phyloP scores from a whole-genome alignment of 1,140 invertebrate species.

The Calephelis virginiensis region DNA sequence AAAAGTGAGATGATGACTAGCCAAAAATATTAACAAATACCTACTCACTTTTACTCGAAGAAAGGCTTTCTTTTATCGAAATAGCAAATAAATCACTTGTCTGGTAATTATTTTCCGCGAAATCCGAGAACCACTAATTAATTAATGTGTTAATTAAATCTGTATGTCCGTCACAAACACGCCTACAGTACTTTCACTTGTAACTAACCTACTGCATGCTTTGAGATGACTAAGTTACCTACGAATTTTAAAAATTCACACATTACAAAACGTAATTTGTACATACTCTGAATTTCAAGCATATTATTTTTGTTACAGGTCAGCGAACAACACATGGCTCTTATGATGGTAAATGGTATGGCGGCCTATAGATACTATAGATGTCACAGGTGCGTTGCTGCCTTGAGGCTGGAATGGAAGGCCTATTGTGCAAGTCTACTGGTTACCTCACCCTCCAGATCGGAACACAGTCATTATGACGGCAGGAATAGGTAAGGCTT shows the following conservation, averaged over 20 bases:
- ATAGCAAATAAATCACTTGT: conserved; percentile 5
- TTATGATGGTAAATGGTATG: no score
- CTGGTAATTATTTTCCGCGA: not conserved
- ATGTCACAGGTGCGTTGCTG: no score
- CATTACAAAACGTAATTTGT: not conserved
- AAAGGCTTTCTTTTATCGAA: not conserved
- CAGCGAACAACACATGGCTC: no score
- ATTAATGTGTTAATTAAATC: conserved; percentile 9
- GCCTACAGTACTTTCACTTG: conserved; percentile 4
- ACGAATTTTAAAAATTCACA: not conserved
- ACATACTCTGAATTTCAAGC: no score
- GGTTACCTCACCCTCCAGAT: no score
- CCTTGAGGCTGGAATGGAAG: no score
- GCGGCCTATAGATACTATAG: no score
- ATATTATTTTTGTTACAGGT: no score
- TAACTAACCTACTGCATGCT: not conserved
- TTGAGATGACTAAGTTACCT: not conserved
- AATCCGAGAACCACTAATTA: conserved; percentile 10
- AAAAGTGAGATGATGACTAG: not conserved
- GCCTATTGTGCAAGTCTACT: no score
- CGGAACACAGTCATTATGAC: no score
- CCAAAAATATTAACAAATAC: not conserved
- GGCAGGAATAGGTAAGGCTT: no score
- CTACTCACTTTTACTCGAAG: not conserved
- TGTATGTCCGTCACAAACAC: conserved; percentile 3